Base-by-base conservation (phyloP, 2,797 vertebrate species). In the Notoglanidium macrostoma region DNA sequence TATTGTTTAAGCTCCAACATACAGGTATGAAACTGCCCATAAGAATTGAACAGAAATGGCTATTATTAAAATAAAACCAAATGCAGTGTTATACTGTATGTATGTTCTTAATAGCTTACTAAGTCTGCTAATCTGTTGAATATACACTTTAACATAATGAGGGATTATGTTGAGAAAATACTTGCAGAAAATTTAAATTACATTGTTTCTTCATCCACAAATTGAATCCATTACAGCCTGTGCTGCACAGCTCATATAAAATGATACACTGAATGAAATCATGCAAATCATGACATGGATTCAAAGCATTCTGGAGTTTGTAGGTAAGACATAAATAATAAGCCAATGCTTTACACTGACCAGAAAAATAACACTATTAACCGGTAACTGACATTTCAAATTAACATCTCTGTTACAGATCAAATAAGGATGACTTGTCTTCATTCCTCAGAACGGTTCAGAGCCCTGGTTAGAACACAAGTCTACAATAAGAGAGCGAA, bases 401-500 rank as follows among this genome's bases (percentile, higher is more conserved):
- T 17, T 8, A 44, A 44, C 10, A 8, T 80, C 44, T n/a, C 5
- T 59, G 8, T 14, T 44, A 1, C 23, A 1, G 6, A 51, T 35
- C 3, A 82, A 82, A 82, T 49, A 49, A 67, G 26, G 17, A 10
- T 26, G 10, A 23, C 29, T 78, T 80, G 23, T 81, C 26, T 81
- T 26, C 21, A 3, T 80, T 44, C 9, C 59, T 46, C 40, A 29
- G 17, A 55, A 32, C 14, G 3, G 23, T n/a, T 80, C 57, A n/a
- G 46, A 68, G 81, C 63, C 63, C 63, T 83, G 63, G 29, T 54
- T 68, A 68, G 54, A 67, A 83, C 26, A 49, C 23, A 32, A 19
- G n/a, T 23, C 17, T 65, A 29, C 26, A 51, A 15, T 81, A 63
- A 46, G 35, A 81, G 4, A 44, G 8, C 63, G 14, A 19, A 46